A percentile compares a stretch with the other conserved stretches of the same genome.
Conservation (phyloP, 1,140 invertebrate genomes). For the Ips nitidus region DNA sequence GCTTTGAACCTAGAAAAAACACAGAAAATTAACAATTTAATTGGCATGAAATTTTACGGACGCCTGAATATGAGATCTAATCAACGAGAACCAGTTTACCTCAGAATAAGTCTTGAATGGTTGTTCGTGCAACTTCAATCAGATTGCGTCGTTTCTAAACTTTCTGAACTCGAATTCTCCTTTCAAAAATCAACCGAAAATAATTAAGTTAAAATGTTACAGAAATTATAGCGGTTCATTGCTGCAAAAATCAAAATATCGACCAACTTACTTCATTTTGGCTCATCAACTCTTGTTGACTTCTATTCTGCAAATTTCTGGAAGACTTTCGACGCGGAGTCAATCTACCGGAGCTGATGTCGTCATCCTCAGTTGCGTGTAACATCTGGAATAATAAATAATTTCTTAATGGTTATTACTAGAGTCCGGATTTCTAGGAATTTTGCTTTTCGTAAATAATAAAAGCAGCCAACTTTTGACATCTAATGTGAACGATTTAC, state of each 20-base stretch:
- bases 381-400: conserved; percentile 35
- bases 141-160: no score
- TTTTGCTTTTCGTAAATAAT: no score
- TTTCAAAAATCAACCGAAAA: background rate
- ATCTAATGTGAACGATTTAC: no score
- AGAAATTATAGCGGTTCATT: background rate
- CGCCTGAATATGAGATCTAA: no score
- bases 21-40: background rate
- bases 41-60: no score
- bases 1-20: conserved; percentile 26
- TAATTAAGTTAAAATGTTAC: background rate
- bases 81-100: no score
- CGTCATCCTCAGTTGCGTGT: conserved; percentile 44
- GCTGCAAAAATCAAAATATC: background rate
- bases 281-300: conserved; percentile 31
- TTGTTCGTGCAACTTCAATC: no score
- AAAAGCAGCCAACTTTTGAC: no score
- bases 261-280: conserved; percentile 16
- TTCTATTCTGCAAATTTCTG: conserved; percentile 37
- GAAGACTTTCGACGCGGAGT: conserved; percentile 43
- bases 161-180: no score
- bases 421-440: no score
- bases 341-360: conserved; percentile 37
- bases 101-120: no score
- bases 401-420: no score